These are phyloP conservation scores for Riptortus pedestris DNA, from an alignment of 1,140 invertebrate genomes.

Conservation along the genomic window DNA sequence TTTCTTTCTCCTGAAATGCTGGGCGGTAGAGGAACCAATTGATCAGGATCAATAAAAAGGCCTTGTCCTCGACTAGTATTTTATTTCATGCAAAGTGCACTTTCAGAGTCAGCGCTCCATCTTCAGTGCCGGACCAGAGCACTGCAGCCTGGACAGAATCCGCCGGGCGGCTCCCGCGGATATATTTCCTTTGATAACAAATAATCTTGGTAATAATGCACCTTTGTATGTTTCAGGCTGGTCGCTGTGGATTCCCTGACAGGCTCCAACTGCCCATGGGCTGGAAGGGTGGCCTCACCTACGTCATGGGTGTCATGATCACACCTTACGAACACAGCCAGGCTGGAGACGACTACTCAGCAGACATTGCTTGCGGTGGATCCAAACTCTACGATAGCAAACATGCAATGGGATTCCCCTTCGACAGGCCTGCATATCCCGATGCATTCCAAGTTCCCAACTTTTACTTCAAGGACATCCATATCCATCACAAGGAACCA, in stretches of 20 bases:
- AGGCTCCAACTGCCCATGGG: constrained; percentile 57
- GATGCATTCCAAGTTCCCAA: constrained; percentile 27
- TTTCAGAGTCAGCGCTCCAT: no score
- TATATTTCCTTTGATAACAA: no score
- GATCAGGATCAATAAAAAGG: no score
- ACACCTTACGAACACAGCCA: constrained; percentile 36
- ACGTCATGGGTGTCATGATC: constrained; percentile 53
- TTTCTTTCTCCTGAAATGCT: no score
- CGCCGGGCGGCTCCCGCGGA: no score
- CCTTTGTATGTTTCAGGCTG: constrained; percentile 17
- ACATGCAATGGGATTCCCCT: constrained; percentile 29
- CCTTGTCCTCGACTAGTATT: no score
- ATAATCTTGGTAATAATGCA: no score
- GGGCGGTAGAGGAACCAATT: no score
- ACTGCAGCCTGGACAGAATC: no score
- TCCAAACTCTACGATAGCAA: constrained; percentile 25
- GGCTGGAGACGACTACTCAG: not conserved
- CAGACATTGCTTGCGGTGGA: constrained; percentile 20
- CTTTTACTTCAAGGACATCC: constrained; percentile 24
- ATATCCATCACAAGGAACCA: constrained; percentile 25
- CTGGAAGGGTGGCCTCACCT: constrained; percentile 48
- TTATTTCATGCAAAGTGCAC: no score
- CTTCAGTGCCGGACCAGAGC: no score
- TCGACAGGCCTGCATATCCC: constrained; percentile 28
- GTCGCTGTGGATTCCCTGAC: constrained; percentile 44